These are phyloP conservation scores for Scaptomyza pallida DNA, from an alignment of 1,140 invertebrate species.

Conservation along the genomic window DNA sequence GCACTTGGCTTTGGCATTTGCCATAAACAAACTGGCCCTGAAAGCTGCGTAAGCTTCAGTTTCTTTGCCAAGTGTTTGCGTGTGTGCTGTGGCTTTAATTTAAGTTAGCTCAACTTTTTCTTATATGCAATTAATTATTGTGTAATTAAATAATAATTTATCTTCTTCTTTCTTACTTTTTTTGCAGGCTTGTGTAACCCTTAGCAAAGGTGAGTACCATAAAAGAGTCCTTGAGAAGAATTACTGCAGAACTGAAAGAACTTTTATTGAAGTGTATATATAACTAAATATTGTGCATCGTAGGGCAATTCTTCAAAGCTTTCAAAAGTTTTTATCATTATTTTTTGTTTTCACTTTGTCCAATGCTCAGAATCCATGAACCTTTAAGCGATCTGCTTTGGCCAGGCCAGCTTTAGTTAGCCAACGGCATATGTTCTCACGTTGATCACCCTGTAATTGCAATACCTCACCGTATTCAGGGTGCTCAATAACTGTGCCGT, in stretches of 20 bases:
- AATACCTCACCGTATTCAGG: constrained; percentile 99
- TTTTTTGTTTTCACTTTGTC: background rate
- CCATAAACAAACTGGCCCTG: constrained; percentile 38
- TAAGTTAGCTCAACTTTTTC: constrained; percentile 16
- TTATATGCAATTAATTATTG: constrained; percentile 13
- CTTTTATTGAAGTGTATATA: constrained; percentile 23
- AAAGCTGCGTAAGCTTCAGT: constrained; percentile 20
- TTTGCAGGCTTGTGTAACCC: constrained; percentile 59
- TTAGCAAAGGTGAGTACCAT: constrained; percentile 61
- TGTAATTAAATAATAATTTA: constrained; percentile 46
- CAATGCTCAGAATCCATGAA: constrained; percentile 94
- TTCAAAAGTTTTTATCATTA: constrained; percentile 5
- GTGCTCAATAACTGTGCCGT: constrained; percentile 98
- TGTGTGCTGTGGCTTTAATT: constrained; percentile 5
- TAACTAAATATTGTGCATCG: constrained; percentile 29
- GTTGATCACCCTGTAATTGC: constrained; percentile 93
- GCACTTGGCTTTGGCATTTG: constrained; percentile 46
- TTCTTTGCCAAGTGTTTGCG: constrained; percentile 5
- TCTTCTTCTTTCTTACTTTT: constrained; percentile 13
- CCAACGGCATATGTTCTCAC: constrained; percentile 91
- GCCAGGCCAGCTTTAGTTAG: constrained; percentile 95
- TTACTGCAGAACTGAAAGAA: constrained; percentile 20
- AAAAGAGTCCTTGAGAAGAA: background rate
- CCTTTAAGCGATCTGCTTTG: constrained; percentile 96
- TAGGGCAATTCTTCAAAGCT: constrained; percentile 1